Evolutionary conservation across 2,113 vertebrate species (phyloP), one percentile per base, ranked within the genome.

Genomic region (Cebidichthys violaceus): DNA sequence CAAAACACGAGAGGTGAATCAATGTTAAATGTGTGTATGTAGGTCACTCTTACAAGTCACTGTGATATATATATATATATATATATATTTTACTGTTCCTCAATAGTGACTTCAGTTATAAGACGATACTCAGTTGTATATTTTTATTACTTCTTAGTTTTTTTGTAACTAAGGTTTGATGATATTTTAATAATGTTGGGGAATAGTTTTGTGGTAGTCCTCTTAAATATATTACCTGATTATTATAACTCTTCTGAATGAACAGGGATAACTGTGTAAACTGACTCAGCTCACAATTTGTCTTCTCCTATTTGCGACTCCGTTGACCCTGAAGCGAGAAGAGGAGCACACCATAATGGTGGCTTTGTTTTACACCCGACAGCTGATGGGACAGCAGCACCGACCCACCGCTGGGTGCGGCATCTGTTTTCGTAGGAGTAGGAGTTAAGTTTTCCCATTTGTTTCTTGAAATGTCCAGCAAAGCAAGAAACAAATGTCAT

Each of bases 341-440:
- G 81, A 76, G 8, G 59, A 80, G 79, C 20, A 0, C 3, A 37
- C 37, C 57, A 88, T 68, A 90, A 90, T 83, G 57, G 59, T 10
- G 45, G 27, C 88, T 89, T 91, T 90, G 86, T 90, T 82, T 90
- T 66, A 29, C 20, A 15, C 20, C 3, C 1, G 66, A 70, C 82
- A 88, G 88, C 85, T 89, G 85, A 90, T 67, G 45, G 50, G 75
- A 81, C 62, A 31, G 59, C 59, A 35, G 37, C 35, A 22, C 54
- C 6, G 13, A 77, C 47, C 18, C 66, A 72, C 55, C 33, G 0
- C 57, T 55, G 70, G 50, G 43, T 33, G 60, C 17, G 4, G 5
- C 83, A 73, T 86, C 77, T 86, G 81, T 33, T 54, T 70, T 1
- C 31, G 41, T 2, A 50, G 18, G 50, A 67, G 45, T 57, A 11